Conservation (phyloP, 2,113 vertebrate genomes). For the Pipra filicauda region DNA sequence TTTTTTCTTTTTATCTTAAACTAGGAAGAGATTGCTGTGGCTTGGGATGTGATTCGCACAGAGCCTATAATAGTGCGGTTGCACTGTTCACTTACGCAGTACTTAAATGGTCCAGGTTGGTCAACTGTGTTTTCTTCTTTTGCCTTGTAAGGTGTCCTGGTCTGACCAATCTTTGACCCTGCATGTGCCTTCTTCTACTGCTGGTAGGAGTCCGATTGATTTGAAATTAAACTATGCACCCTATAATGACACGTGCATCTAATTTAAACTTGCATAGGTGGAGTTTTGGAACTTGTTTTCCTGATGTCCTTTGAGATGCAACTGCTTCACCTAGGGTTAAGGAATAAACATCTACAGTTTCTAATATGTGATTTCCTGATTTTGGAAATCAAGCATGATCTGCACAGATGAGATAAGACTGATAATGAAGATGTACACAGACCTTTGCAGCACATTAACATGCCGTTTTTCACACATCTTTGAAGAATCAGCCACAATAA, state of each 20-base stretch:
- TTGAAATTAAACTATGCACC: neutral
- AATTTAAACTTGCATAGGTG: neutral
- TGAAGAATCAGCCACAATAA: neutral
- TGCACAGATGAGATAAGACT: neutral
- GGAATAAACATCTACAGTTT: neutral
- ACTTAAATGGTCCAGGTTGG: constrained; percentile 89
- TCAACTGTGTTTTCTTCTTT: neutral
- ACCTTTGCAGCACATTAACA: neutral
- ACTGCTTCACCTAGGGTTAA: neutral
- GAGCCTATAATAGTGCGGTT: constrained; percentile 88
- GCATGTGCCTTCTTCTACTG: neutral
- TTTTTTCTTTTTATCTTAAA: constrained; percentile 41
- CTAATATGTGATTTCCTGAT: neutral
- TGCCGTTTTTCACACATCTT: neutral
- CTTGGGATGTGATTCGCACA: constrained; percentile 89
- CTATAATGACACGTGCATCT: neutral
- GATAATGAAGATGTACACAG: neutral
- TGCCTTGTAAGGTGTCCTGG: neutral
- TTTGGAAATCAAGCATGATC: neutral
- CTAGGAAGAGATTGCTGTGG: constrained; percentile 90
- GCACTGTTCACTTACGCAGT: constrained; percentile 90
- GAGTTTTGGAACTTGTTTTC: neutral
- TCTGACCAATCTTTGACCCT: neutral
- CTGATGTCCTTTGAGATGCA: neutral
- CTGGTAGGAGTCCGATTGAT: neutral